Evolutionary conservation across 1,140 invertebrate species (phyloP), one percentile per base, ranked within the genome.

Genomic region (Heliconius hewitsoni): DNA sequence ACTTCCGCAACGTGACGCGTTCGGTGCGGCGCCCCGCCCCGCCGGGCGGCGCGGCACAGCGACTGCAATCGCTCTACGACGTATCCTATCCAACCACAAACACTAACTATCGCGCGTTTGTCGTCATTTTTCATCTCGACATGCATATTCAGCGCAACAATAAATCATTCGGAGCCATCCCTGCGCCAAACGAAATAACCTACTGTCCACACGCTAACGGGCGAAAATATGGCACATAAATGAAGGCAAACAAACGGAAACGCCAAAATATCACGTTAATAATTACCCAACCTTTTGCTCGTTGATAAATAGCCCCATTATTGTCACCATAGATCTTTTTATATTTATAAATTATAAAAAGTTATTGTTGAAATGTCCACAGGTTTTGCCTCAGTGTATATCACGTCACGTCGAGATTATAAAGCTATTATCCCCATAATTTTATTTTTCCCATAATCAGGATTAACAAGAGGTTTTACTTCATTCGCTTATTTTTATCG

Each of bases 51-150:
- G 74, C 74, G 78, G 76, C 66, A 42, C 27, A 39, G 57, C 19
- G 71, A 19, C 75, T 74, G 76, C 72, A 81, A 77, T 77, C 75
- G 46, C 76, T 66, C 60, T 60, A 34, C 77, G 78, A 78, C 80
- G 71, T 84, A 82, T 79, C 55, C 80, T 83, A 83, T 83, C 82
- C 83, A 84, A 85, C 84, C 81, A 73, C 83, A 82, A 78, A 86
- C 86, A 82, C 82, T 85, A 86, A 86, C 86, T 85, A 89, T 89
- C 89, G 85, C 86, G 85, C 86, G 88, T 90, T 90, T 82, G 81
- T 91, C 87, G 86, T 93, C 90, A 93, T 94, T 94, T 94, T 93
- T 94, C 93, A 94, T 94, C 89, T 86, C 89, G 91, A 93, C 93
- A 93, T 93, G 93, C 92, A 94, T 94, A 94, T 93, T 94, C 93